Percentiles rank a stretch among this genome's conserved stretches.
phyloP scores from a whole-genome alignment of 2,888 invertebrate species.

The Macaria liturata region DNA sequence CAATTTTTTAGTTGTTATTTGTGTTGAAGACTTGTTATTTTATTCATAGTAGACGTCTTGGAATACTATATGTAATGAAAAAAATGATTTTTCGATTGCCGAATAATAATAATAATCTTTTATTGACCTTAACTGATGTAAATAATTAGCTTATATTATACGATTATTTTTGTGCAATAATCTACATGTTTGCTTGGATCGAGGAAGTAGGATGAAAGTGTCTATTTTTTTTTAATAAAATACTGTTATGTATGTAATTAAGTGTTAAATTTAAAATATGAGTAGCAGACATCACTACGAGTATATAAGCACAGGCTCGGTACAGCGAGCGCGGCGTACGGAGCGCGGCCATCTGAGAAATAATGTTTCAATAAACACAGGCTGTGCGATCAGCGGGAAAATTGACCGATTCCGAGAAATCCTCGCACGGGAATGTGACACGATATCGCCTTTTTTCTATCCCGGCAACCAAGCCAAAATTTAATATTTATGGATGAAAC shows the following conservation, averaged over 20 bases:
- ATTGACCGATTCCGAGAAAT: slow-evolving; percentile 80
- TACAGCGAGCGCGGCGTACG: slow-evolving; percentile 54
- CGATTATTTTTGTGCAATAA: no score
- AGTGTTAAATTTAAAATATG: neutral
- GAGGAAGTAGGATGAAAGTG: no score
- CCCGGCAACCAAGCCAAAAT: slow-evolving; percentile 71
- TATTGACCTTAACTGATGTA: no score
- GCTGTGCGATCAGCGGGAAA: slow-evolving; percentile 75
- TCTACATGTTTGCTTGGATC: no score
- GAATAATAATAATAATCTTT: no score
- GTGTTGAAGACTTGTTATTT: neutral
- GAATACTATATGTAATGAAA: no score
- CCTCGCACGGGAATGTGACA: slow-evolving; percentile 73
- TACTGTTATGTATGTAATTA: no score
- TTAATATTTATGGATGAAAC: slow-evolving; percentile 83
- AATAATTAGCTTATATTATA: no score
- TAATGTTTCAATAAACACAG: slow-evolving; percentile 80
- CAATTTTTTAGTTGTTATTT: neutral
- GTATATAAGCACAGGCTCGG: slow-evolving; percentile 32
- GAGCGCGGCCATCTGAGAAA: slow-evolving; percentile 71
- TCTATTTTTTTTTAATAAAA: no score
- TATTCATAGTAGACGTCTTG: neutral
- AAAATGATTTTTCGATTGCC: no score
- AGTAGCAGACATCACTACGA: neutral
- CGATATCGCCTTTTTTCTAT: slow-evolving; percentile 76